Evolutionary conservation across 2,888 invertebrate genomes (phyloP).

Genomic region (Drosophila silvestris): DNA sequence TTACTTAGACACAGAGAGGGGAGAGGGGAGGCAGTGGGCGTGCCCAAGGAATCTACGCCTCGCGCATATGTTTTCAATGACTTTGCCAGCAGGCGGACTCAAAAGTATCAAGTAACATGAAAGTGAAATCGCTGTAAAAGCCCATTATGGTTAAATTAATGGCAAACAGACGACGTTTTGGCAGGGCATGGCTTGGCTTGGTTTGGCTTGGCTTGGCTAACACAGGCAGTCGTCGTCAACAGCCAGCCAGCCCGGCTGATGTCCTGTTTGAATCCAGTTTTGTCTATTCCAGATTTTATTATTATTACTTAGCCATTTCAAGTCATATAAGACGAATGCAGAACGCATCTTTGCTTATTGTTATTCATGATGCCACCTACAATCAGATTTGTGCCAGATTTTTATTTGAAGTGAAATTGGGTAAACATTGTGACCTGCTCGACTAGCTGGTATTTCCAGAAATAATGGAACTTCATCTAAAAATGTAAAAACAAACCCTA

Average conservation of each 20-base stretch:
- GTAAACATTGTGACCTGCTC: neutral
- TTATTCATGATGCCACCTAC: slow-evolving; percentile 69
- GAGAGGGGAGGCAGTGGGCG: slow-evolving; percentile 15
- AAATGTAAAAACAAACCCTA: neutral
- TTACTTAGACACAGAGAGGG: slow-evolving; percentile 54
- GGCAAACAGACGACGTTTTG: slow-evolving; percentile 40
- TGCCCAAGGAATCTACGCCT: slow-evolving; percentile 9
- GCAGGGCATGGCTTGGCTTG: neutral
- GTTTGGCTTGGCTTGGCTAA: neutral
- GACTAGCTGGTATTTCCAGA: neutral
- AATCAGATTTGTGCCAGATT: slow-evolving; percentile 64
- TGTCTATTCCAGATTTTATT: slow-evolving; percentile 44
- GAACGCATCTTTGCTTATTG: slow-evolving; percentile 53
- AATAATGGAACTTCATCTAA: neutral
- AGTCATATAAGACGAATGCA: slow-evolving; percentile 1
- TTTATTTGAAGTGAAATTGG: slow-evolving; percentile 31
- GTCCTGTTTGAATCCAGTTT: slow-evolving; percentile 51
- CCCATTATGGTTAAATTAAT: slow-evolving; percentile 76
- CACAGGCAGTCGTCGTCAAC: neutral
- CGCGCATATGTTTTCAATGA: slow-evolving; percentile 72
- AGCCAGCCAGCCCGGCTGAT: neutral
- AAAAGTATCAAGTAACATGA: slow-evolving; percentile 76
- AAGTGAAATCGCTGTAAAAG: slow-evolving; percentile 70
- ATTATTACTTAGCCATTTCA: slow-evolving; percentile 28
- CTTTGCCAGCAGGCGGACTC: slow-evolving; percentile 46